Evolutionary conservation across 2,797 vertebrate genomes (phyloP).

Genomic region (Parauchenoglanis ngamensis): DNA sequence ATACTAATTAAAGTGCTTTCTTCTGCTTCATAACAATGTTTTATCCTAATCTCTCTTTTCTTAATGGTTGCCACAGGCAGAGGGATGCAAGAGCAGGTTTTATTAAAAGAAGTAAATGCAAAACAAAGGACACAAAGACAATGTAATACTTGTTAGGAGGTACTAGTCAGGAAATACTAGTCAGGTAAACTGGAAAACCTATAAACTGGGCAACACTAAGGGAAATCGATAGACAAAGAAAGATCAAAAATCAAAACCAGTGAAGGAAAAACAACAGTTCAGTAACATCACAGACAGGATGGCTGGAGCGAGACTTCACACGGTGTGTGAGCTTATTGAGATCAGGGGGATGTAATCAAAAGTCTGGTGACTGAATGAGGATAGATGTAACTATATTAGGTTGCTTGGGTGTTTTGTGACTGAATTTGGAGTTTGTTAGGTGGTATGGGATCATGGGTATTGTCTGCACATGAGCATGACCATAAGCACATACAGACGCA

Average conservation of each 20-base stretch:
- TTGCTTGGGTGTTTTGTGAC: background rate
- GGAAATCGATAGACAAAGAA: background rate
- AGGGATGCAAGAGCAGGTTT: background rate
- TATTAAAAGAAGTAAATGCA: conserved; percentile 36
- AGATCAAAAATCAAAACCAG: background rate
- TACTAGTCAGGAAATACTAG: background rate
- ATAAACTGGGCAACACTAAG: background rate
- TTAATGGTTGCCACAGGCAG: conserved; percentile 13
- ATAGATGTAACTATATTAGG: background rate
- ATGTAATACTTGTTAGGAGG: background rate
- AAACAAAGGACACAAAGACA: background rate
- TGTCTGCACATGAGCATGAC: background rate
- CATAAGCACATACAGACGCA: background rate
- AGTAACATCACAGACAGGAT: background rate
- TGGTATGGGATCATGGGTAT: background rate
- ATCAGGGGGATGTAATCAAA: background rate
- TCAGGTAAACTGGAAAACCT: background rate
- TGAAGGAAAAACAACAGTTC: background rate
- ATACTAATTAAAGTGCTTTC: conserved; percentile 46
- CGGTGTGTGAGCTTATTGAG: background rate
- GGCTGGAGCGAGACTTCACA: background rate
- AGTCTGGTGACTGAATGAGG: background rate
- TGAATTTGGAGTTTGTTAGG: background rate
- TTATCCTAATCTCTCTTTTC: conserved; percentile 9
- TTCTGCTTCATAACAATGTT: background rate